Percentiles rank a stretch among this genome's conserved stretches.
Conservation (phyloP, 2,113 vertebrate species). For the Pardalotus punctatus region DNA sequence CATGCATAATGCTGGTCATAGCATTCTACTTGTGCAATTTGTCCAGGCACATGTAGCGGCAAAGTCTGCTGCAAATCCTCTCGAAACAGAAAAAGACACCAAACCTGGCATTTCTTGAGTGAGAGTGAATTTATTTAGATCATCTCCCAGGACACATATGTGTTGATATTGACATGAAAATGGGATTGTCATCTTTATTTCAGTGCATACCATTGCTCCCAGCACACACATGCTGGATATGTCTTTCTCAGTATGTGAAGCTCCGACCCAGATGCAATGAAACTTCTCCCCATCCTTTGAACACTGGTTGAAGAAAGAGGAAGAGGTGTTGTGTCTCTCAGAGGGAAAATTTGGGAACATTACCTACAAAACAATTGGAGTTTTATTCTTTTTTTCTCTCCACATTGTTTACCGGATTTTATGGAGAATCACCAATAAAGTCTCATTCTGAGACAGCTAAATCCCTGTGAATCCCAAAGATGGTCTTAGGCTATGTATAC, state of each 20-base stretch:
- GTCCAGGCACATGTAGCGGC: neutral
- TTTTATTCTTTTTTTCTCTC: neutral
- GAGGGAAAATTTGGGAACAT: neutral
- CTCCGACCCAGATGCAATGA: slow-evolving; percentile 6
- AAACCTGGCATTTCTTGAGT: neutral
- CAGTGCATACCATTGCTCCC: slow-evolving; percentile 16
- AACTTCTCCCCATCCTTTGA: neutral
- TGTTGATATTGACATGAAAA: neutral
- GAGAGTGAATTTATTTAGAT: neutral
- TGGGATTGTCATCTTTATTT: neutral
- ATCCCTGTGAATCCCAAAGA: neutral
- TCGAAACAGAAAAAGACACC: neutral
- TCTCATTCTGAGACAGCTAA: neutral
- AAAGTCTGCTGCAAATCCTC: neutral
- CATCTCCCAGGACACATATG: neutral
- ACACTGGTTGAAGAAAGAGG: slow-evolving; percentile 4
- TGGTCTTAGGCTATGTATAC: neutral
- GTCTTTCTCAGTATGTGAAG: neutral
- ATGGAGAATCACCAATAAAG: neutral
- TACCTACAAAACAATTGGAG: neutral
- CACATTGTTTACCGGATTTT: neutral
- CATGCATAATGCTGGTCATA: neutral
- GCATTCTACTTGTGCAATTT: neutral
- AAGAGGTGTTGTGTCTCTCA: slow-evolving; percentile 13
- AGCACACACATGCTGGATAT: slow-evolving; percentile 29